phyloP scores from a whole-genome alignment of 2,888 invertebrate species.

The Mayetiola destructor region DNA sequence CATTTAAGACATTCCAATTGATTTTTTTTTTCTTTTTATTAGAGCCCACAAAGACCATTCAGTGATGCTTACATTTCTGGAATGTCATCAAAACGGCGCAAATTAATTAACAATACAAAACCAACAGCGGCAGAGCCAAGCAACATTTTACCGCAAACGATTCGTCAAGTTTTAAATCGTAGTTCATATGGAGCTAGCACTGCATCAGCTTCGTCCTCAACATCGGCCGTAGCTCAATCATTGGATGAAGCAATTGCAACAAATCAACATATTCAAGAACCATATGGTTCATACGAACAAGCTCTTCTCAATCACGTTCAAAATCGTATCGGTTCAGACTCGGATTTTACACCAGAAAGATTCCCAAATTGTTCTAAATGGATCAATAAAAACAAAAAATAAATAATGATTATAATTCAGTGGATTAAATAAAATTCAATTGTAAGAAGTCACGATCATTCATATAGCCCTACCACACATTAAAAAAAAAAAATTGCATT shows the following conservation, averaged over 20 bases:
- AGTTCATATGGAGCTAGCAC: slow-evolving; percentile 4
- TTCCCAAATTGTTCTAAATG: slow-evolving; percentile 34
- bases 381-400: slow-evolving; percentile 7
- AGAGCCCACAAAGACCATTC: slow-evolving; percentile 42
- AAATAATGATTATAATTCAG: too few species aligned
- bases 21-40: slow-evolving; percentile 4
- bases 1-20: background rate
- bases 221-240: background rate
- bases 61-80: slow-evolving; percentile 84
- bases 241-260: slow-evolving; percentile 22
- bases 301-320: slow-evolving; percentile 28
- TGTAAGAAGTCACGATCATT: too few species aligned
- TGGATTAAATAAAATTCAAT: too few species aligned
- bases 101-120: slow-evolving; percentile 42
- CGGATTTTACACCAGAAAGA: slow-evolving; percentile 30
- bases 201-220: background rate
- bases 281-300: slow-evolving; percentile 31
- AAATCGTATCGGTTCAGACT: slow-evolving; percentile 31
- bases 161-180: slow-evolving; percentile 25
- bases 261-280: slow-evolving; percentile 28
- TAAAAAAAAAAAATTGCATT: too few species aligned
- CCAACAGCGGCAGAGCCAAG: slow-evolving; percentile 27
- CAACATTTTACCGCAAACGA: slow-evolving; percentile 29
- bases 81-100: slow-evolving; percentile 78
- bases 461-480: too few species aligned